Evolutionary conservation across 1,140 invertebrate genomes (phyloP).

Genomic region (Camponotus vicinus): DNA sequence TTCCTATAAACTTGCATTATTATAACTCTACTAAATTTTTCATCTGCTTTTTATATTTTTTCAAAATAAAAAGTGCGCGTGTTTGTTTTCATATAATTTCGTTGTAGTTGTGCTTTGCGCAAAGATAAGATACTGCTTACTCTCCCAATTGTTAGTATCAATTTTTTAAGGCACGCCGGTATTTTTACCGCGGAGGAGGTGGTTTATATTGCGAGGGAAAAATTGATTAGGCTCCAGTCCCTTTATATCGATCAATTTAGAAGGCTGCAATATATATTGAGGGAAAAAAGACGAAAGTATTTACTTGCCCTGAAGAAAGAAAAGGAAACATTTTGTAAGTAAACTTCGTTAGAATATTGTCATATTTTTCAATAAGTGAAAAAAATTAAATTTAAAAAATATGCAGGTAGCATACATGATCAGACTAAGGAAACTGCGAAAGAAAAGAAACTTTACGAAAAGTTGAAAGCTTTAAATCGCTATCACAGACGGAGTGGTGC

Average conservation of each 20-base stretch:
- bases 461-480: slow-evolving; percentile 92
- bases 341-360: slow-evolving; percentile 6
- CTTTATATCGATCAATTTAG: slow-evolving; percentile 95
- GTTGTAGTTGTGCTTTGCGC: slow-evolving; percentile 76
- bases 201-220: slow-evolving; percentile 91
- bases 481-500: slow-evolving; percentile 92
- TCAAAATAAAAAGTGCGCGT: slow-evolving; percentile 7
- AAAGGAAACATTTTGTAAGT: slow-evolving; percentile 92
- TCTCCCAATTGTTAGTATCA: slow-evolving; percentile 83
- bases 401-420: slow-evolving; percentile 90
- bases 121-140: slow-evolving; percentile 72
- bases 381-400: slow-evolving; percentile 38
- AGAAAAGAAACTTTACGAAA: slow-evolving; percentile 92
- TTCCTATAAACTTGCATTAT: background rate
- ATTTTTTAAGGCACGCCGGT: slow-evolving; percentile 92
- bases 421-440: slow-evolving; percentile 89
- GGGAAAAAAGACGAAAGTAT: slow-evolving; percentile 91
- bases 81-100: slow-evolving; percentile 23
- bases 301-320: slow-evolving; percentile 91
- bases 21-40: background rate
- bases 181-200: slow-evolving; percentile 96
- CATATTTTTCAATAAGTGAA: background rate
- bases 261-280: slow-evolving; percentile 90
- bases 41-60: background rate
- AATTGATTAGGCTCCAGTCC: slow-evolving; percentile 92